These are phyloP conservation scores for Percina caprodes DNA, from an alignment of 2,113 vertebrate species.

Conservation along the genomic window DNA sequence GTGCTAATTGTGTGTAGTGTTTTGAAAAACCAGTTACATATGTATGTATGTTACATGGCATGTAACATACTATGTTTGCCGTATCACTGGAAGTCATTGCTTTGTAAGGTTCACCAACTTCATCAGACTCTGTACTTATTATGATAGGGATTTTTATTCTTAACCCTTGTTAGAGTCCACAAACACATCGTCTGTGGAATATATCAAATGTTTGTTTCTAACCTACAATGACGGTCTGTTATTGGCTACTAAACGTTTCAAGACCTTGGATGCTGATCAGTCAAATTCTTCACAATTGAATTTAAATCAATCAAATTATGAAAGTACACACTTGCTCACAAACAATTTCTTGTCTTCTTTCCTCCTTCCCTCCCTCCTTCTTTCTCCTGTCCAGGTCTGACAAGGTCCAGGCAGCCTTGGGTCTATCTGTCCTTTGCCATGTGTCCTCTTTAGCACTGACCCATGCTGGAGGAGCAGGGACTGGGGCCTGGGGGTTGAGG, in stretches of 20 bases:
- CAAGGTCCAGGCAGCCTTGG: constrained; percentile 68
- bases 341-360: neutral
- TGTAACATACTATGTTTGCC: constrained; percentile 61
- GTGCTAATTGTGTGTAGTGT: no score
- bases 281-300: neutral
- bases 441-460: constrained; percentile 82
- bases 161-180: constrained; percentile 3
- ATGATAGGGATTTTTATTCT: constrained; percentile 14
- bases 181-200: constrained; percentile 14
- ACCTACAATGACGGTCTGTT: neutral
- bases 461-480: constrained; percentile 77
- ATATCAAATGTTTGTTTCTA: constrained; percentile 18
- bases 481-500: constrained; percentile 59
- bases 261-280: neutral
- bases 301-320: constrained; percentile 14
- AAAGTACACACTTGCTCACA: constrained; percentile 2
- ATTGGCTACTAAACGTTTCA: neutral
- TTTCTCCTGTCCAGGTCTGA: constrained; percentile 53
- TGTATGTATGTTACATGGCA: no score
- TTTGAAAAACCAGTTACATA: no score
- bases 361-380: neutral
- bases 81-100: constrained; percentile 54
- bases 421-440: constrained; percentile 79
- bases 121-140: constrained; percentile 38
- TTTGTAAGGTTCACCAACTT: constrained; percentile 39